Evolutionary conservation across 2,113 vertebrate species (phyloP).

Genomic region (Hypanus sabinus): DNA sequence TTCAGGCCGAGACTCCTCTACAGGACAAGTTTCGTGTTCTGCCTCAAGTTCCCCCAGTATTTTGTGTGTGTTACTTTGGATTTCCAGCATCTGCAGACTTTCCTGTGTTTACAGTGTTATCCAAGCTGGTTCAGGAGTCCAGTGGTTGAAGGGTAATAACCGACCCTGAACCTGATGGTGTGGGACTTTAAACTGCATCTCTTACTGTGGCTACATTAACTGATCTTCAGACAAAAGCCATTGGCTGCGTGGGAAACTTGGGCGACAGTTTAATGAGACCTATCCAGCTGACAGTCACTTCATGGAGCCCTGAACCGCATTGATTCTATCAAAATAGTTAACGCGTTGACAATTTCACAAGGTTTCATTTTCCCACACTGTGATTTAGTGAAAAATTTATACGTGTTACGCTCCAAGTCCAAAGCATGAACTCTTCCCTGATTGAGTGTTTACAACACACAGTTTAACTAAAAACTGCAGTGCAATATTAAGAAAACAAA

Average conservation of each 20-base stretch:
- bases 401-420: conserved; percentile 8
- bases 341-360: conserved; percentile 19
- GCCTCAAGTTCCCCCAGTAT: no score
- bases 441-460: conserved; percentile 19
- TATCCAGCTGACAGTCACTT: neutral
- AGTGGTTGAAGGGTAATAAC: no score
- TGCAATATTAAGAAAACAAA: neutral
- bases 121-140: no score
- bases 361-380: conserved; percentile 28
- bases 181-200: neutral
- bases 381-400: conserved; percentile 28
- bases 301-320: conserved; percentile 6
- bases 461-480: neutral
- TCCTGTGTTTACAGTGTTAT: no score
- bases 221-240: neutral
- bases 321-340: conserved; percentile 15
- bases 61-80: no score
- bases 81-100: no score
- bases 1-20: no score
- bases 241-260: conserved; percentile 12
- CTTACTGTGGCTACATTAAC: neutral
- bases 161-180: no score
- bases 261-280: neutral
- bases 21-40: no score
- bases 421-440: neutral